A percentile compares a stretch with the other conserved stretches of the same genome.
These are phyloP conservation scores for Paragorgia papillata DNA, from an alignment of 92 coral and sea anemone species.

Conservation along the genomic window DNA sequence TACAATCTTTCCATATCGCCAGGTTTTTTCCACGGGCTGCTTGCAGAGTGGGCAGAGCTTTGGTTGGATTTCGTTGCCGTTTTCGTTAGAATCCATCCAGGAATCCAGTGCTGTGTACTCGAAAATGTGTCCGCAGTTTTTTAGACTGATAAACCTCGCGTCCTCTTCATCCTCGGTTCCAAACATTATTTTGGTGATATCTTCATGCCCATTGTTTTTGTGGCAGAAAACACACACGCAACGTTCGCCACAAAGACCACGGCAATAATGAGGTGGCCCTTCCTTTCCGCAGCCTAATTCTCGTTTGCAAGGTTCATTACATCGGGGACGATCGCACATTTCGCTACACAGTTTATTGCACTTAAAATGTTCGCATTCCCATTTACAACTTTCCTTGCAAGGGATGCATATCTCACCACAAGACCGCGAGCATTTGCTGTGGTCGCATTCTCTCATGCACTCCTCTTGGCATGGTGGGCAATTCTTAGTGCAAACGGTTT, in stretches of 20 bases:
- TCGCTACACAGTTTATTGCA: conserved; percentile 72
- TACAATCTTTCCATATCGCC: conserved; percentile 74
- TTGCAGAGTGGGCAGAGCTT: conserved; percentile 82
- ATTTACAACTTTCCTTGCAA: conserved; percentile 67
- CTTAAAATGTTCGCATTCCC: conserved; percentile 73
- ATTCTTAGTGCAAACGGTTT: conserved; percentile 52
- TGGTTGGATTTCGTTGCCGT: conserved; percentile 45
- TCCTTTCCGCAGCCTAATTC: conserved; percentile 30
- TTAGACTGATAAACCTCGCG: conserved; percentile 70
- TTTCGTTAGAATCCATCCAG: conserved; percentile 35
- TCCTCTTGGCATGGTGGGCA: conserved; percentile 74
- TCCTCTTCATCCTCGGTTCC: conserved; percentile 75
- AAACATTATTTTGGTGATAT: conserved; percentile 60
- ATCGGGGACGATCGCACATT: conserved; percentile 76
- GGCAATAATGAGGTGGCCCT: not conserved
- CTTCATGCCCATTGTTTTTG: conserved; percentile 39
- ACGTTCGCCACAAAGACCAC: conserved; percentile 61
- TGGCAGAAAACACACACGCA: conserved; percentile 75
- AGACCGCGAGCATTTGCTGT: conserved; percentile 56
- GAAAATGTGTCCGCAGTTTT: conserved; percentile 79
- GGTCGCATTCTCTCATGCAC: conserved; percentile 66
- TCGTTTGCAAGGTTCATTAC: conserved; percentile 67
- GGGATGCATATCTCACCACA: conserved; percentile 73
- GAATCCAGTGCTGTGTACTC: conserved; percentile 74
- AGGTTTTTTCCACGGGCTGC: conserved; percentile 63